Evolutionary conservation across 2,888 invertebrate species (phyloP), one percentile per base, ranked within the genome.

Genomic region (Lepidonotus clava): DNA sequence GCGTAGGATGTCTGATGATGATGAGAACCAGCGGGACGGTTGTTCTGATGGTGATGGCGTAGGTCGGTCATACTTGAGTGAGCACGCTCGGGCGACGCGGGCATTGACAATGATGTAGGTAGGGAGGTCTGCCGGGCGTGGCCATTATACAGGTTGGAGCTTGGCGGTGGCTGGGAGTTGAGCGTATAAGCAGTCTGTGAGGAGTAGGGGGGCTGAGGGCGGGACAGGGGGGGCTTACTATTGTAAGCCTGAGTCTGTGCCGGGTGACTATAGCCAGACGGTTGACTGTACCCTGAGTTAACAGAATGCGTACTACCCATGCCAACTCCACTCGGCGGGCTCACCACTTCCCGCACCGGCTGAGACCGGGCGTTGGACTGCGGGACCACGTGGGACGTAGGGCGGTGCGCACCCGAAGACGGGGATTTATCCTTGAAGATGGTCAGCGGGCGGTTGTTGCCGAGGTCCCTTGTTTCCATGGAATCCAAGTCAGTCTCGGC

Each of bases 401-500:
- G 80, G 24, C 80, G 41, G 2, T 41, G 46, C 18, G 24, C 21
- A 18, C 36, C 6, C 2, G 76, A 36, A 14, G 51, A 51, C 6
- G 76, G 76, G 21, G 84, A 24, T 21, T 56, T 66, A 21, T 85
- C 66, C 6, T 53, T 56, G 85, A 67, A 85, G 24, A 85, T 66
- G 24, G 61, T 66, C 46, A 85, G 71, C 38, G 40, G 46, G 0
- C 40, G 85, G 76, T 85, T 85, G 24, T 32, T 85, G 14, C 67
- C 85, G 2, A 92, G 86, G 89, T 98, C 97, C 84, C 96, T 95
- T 0, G 96, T 96, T 87, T 96, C 95, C 92, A 97, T 96, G 0
- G 97, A 96, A 93, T 98, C 98, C 40, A 98, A 95, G 94, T 98
- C 98, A 0, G 98, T 98, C 94, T 98, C 98, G 86, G 97, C 95